Percentiles rank a stretch among this genome's conserved stretches.
These are phyloP conservation scores for Puntigrus tetrazona DNA, from an alignment of 2,113 vertebrate genomes.

Conservation along the genomic window DNA sequence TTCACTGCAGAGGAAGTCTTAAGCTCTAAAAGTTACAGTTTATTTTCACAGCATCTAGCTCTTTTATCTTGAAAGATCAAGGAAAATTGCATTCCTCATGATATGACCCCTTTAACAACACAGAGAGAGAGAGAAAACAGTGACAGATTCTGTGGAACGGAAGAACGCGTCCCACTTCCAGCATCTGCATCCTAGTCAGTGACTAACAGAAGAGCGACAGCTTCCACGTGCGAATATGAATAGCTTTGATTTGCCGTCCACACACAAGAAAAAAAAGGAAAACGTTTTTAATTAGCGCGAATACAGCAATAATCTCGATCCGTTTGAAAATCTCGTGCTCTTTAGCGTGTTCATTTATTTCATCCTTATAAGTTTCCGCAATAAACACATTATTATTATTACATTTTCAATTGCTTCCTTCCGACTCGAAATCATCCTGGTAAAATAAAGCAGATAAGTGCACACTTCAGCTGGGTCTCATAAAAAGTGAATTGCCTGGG, in stretches of 20 bases:
- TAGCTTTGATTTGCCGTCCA: constrained; percentile 38
- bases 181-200: constrained; percentile 34
- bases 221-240: constrained; percentile 1
- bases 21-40: background rate
- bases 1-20: background rate
- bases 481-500: constrained; percentile 48
- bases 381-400: constrained; percentile 31
- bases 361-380: background rate
- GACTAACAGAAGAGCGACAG: constrained; percentile 37
- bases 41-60: background rate
- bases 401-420: constrained; percentile 45
- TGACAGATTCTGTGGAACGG: constrained; percentile 13
- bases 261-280: constrained; percentile 4
- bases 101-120: background rate
- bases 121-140: background rate
- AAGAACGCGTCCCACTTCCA: background rate
- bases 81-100: background rate
- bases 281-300: constrained; percentile 19
- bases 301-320: background rate
- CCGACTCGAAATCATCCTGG: constrained; percentile 16
- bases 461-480: constrained; percentile 40
- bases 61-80: constrained; percentile 24
- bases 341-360: constrained; percentile 31
- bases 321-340: background rate
- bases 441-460: constrained; percentile 23